Evolutionary conservation across 2,888 invertebrate genomes (phyloP), one percentile per base, ranked within the genome.

Genomic region (Eupithecia inturbata): DNA sequence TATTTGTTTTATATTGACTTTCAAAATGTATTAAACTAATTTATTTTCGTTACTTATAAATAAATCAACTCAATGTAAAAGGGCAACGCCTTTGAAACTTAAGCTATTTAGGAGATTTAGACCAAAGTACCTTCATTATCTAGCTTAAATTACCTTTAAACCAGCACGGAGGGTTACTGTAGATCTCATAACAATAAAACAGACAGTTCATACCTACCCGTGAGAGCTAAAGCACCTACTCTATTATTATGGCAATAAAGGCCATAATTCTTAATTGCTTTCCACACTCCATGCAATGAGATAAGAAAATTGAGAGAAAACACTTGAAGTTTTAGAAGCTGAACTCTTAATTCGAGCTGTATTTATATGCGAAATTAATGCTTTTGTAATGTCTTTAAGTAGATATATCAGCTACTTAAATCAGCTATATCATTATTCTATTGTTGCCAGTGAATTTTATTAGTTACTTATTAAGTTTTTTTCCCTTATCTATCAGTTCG

Each of bases 121-220:
- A 57, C 53, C 14, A 57, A 57, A 3, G 14, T 62, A 62, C 62
- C 16, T 19, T 62, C 19, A 62, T 62, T n/a, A 62, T 62, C 3
- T 1, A 57, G 26, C n/a, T 26, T 62, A 62, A 31, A 19, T 31
- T 62, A 62, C 62, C 62, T 62, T 62, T 16, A 19, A 62, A 62
- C 16, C 31, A 31, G 62, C 62, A 6, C 62, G 10, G 14, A 57
- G 26, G 57, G 26, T 14, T 57, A 57, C 0, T 16, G 28, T 28
- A 28, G 28, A 31, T 19, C 31, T 62, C 28, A 62, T 62, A 62
- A 62, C 62, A 62, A 62, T 62, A 62, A 62, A 62, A 57, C 57
- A 3, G 22, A 10, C 22, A 53, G 22, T 53, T 0, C 12, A 53
- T 49, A 53, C 22, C 53, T 57, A 57, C 22, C 60, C 31, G 7